Percentiles rank a stretch among this genome's conserved stretches.
Conservation (phyloP, 2,888 invertebrate species). For the Melinopterus prodromus region DNA sequence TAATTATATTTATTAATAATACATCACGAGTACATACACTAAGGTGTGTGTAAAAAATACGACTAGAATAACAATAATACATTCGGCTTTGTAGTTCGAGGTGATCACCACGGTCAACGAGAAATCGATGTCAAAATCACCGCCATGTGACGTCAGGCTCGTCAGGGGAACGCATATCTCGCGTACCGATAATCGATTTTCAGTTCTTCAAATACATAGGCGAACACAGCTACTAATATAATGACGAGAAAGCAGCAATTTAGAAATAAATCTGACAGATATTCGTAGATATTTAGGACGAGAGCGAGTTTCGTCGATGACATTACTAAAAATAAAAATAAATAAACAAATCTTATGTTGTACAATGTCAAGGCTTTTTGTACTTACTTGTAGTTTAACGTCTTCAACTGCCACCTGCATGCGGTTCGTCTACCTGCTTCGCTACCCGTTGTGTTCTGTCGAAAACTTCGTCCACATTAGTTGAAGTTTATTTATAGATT, state of each 20-base stretch:
- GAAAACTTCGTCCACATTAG: background rate
- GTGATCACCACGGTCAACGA: background rate
- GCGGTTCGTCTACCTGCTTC: background rate
- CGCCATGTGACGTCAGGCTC: background rate
- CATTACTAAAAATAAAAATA: background rate
- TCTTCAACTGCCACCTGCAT: background rate
- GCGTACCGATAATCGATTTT: conserved; percentile 14
- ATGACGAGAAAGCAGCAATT: conserved; percentile 14
- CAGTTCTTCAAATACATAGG: conserved; percentile 1
- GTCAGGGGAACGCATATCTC: conserved; percentile 7
- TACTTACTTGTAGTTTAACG: background rate
- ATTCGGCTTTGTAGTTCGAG: background rate
- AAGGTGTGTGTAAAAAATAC: background rate
- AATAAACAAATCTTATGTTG: background rate
- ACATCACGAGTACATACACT: background rate
- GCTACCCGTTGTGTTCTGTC: background rate
- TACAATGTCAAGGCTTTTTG: background rate
- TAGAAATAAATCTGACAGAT: conserved; percentile 11
- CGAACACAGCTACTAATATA: background rate
- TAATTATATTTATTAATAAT: background rate
- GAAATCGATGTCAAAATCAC: background rate
- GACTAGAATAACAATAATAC: background rate
- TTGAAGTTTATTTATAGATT: background rate
- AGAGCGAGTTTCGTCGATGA: background rate
- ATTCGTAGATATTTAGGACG: background rate